Conservation (phyloP, 2,888 invertebrate genomes). For the Phortica magna region DNA sequence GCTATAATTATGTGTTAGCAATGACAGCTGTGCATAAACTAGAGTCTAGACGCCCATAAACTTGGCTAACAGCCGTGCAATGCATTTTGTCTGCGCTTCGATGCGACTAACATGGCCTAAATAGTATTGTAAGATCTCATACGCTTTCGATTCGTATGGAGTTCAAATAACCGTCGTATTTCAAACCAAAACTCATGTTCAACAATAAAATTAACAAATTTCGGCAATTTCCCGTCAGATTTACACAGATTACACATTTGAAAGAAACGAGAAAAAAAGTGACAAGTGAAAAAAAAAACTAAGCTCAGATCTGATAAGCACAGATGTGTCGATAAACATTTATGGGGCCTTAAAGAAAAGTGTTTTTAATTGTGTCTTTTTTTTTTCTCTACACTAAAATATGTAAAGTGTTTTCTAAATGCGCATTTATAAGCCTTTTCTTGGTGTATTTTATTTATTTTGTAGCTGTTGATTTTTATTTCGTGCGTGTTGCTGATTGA, state of each 20-base stretch:
- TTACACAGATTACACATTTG: background rate
- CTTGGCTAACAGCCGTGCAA: background rate
- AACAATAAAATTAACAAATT: constrained; percentile 30
- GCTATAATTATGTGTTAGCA: constrained; percentile 35
- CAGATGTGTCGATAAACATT: background rate
- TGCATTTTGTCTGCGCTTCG: background rate
- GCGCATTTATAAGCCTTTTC: constrained; percentile 10
- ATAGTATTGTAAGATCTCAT: background rate
- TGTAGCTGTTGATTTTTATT: background rate
- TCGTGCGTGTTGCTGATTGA: constrained; percentile 16
- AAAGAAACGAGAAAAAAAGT: background rate
- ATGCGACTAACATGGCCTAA: background rate
- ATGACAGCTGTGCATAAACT: constrained; percentile 34
- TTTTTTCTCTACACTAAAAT: constrained; percentile 24
- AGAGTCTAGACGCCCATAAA: background rate
- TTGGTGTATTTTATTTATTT: background rate
- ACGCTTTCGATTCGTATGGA: background rate
- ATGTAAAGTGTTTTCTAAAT: constrained; percentile 36
- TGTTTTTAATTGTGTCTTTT: constrained; percentile 38
- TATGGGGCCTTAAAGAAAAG: background rate
- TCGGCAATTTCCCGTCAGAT: constrained; percentile 20
- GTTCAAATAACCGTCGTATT: background rate
- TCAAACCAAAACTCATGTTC: background rate
- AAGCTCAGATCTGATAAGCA: constrained; percentile 35
- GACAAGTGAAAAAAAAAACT: background rate